Evolutionary conservation across 2,888 invertebrate genomes (phyloP), one percentile per base, ranked within the genome.

Genomic region (Lasiommata megera): DNA sequence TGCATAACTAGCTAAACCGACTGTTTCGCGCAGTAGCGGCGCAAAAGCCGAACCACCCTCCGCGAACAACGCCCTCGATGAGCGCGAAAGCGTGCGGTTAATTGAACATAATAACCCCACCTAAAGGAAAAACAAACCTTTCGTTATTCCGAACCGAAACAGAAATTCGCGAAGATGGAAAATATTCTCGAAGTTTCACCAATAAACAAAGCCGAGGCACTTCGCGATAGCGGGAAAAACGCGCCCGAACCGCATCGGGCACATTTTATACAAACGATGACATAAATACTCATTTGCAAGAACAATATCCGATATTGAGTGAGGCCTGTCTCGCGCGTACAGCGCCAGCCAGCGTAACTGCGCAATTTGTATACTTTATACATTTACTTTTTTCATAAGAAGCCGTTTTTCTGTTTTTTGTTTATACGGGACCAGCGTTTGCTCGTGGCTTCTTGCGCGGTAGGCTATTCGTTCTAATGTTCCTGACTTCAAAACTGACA

Each of bases 291-390:
- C 85, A 88, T 89, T 89, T 88, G 84, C 79, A 80, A 84, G 85
- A 88, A 88, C 89, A 89, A 89, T 89, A 87, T 89, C 87, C 85
- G 88, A 88, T 89, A 89, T 88, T 88, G 89, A 89, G 86, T 88
- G 89, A 89, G 87, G 82, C 84, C 86, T 88, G 89, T 88, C 89
- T 86, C 76, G 76, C 77, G 67, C 71, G 47, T 67, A 54, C 62
- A 64, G 56, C 44, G 61, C 59, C 41, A 48, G 65, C 61, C 56
- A 12, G 7, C 8, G 40, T 41, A 50, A 56, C 12, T 18, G 34
- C 6, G n/a, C 23, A 29, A 9, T 36, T 36, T 43, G 18, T 29
- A n/a, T 38, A 41, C 34, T 41, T 23, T 40, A 29, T 9, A 43
- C 28, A 9, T 29, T 31, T 12, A 37, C 36, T 44, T 46, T 44